Evolutionary conservation across 2,113 vertebrate species (phyloP).

Genomic region (Oriolus oriolus): DNA sequence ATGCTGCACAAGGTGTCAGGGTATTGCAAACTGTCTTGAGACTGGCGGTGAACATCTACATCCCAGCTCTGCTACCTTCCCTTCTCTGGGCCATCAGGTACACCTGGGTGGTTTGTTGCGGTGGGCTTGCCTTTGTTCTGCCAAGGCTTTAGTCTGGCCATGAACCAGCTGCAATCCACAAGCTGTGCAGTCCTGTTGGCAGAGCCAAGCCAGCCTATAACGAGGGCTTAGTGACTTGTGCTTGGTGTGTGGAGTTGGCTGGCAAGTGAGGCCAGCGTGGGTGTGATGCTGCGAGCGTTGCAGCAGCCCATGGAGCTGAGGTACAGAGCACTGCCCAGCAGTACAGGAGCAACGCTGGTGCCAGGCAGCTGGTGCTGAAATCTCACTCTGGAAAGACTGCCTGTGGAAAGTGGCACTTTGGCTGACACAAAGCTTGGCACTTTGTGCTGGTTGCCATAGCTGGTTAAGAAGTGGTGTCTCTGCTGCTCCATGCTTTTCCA

Average conservation of each 20-base stretch:
- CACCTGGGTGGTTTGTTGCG: not conserved
- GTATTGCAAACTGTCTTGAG: not conserved
- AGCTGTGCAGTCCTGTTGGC: not conserved
- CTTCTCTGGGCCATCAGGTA: not conserved
- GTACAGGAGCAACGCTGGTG: not conserved
- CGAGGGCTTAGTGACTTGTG: not conserved
- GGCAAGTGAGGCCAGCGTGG: not conserved
- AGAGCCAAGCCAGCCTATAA: not conserved
- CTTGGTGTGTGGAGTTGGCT: not conserved
- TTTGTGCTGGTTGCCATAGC: fast-evolving
- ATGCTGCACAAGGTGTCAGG: not conserved
- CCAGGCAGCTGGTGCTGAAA: not conserved
- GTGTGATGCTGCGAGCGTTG: not conserved
- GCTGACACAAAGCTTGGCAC: not conserved
- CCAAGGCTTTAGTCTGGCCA: not conserved
- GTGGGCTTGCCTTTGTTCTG: not conserved
- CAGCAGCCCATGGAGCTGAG: not conserved
- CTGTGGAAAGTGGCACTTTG: not conserved
- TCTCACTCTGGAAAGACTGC: not conserved
- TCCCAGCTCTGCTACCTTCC: not conserved
- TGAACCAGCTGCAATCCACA: not conserved
- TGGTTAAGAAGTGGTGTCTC: not conserved
- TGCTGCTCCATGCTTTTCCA: not conserved
- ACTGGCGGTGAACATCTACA: not conserved
- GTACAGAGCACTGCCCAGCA: not conserved